A percentile compares a stretch with the other conserved stretches of the same genome.
Conservation (phyloP, 2,888 invertebrate genomes). For the Agrotis exclamationis region DNA sequence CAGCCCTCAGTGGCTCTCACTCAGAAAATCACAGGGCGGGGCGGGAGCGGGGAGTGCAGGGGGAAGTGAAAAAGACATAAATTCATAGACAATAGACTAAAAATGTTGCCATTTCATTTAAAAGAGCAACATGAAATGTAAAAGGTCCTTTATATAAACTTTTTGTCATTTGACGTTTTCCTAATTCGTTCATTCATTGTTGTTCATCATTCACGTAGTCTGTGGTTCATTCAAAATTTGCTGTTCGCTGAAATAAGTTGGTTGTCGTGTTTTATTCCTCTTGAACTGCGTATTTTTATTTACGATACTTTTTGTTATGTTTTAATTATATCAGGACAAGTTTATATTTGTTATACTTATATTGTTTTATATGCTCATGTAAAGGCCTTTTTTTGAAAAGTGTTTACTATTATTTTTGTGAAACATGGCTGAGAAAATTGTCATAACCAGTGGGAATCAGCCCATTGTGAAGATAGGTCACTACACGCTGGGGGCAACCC, state of each 20-base stretch:
- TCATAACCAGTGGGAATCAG: constrained; percentile 88
- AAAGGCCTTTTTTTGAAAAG: constrained; percentile 48
- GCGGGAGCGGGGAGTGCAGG: constrained; percentile 75
- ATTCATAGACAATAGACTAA: constrained; percentile 60
- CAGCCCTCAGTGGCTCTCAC: constrained; percentile 70
- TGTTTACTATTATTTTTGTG: constrained; percentile 44
- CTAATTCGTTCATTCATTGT: constrained; percentile 15
- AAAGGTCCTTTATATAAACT: not conserved
- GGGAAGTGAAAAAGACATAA: constrained; percentile 66
- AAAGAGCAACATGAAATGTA: constrained; percentile 2
- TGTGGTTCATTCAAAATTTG: constrained; percentile 42
- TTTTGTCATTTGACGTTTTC: constrained; percentile 28
- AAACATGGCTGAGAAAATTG: constrained; percentile 84
- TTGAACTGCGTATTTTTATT: constrained; percentile 56
- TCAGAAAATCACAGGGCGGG: constrained; percentile 81
- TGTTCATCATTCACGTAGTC: not conserved
- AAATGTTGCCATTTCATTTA: constrained; percentile 33
- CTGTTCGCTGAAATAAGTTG: constrained; percentile 39
- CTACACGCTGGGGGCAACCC: constrained; percentile 96
- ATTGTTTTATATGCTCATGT: constrained; percentile 57
- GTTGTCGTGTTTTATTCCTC: constrained; percentile 33
- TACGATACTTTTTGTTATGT: constrained; percentile 43
- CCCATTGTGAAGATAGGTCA: constrained; percentile 99
- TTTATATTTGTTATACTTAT: constrained; percentile 31
- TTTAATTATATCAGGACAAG: constrained; percentile 21